Evolutionary conservation across 1,140 invertebrate species (phyloP).

Genomic region (Trinorchestia longiramus): DNA sequence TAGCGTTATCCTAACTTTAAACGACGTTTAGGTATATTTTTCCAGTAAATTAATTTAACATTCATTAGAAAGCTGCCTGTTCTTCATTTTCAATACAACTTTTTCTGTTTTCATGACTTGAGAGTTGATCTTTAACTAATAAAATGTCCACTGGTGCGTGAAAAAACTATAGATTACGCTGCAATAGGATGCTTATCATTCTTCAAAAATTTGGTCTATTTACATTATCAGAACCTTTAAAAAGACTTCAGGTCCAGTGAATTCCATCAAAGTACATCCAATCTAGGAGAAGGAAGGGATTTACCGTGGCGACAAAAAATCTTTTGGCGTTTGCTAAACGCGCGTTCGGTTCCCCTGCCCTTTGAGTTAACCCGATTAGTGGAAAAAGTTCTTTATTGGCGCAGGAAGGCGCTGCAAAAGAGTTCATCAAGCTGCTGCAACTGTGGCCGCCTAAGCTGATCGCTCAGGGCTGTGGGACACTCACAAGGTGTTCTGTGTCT

Average conservation of each 20-base stretch:
- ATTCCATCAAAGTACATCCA: not conserved
- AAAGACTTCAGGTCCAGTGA: not conserved
- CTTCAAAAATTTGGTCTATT: not conserved
- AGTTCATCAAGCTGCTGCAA: conserved; percentile 14
- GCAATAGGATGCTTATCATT: not conserved
- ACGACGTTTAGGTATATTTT: not conserved
- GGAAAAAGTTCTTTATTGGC: conserved; percentile 47
- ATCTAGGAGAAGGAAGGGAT: not conserved
- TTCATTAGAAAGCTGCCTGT: not conserved
- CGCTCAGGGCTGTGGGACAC: not conserved
- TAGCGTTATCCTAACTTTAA: too few relatives aligned
- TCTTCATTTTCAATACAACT: not conserved
- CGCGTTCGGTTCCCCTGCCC: conserved; percentile 15
- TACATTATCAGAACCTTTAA: not conserved
- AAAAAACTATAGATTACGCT: not conserved
- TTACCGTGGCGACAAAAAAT: not conserved
- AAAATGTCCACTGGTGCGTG: not conserved
- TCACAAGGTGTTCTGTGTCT: not conserved
- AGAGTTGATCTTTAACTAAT: not conserved
- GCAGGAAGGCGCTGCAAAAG: not conserved
- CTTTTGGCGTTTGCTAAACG: not conserved
- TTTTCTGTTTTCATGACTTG: not conserved
- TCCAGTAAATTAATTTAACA: not conserved
- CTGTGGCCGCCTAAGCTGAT: not conserved
- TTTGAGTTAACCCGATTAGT: not conserved